Conservation (phyloP, 2,113 vertebrate species). For the Myiozetetes cayanensis region DNA sequence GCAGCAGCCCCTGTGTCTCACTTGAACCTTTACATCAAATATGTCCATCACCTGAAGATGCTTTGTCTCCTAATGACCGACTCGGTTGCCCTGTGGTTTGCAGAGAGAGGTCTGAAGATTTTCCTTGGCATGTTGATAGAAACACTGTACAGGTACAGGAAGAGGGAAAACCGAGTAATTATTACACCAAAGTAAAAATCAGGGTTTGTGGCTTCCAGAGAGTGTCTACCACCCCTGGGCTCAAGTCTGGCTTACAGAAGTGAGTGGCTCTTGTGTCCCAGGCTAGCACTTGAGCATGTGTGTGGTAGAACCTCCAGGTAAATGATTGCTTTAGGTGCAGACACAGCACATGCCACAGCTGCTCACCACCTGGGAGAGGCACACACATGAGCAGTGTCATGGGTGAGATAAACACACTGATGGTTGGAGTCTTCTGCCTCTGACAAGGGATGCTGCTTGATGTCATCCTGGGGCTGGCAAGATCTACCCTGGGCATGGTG, state of each 20-base stretch:
- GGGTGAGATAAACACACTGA: not conserved
- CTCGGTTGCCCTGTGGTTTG: not conserved
- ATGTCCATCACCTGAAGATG: not conserved
- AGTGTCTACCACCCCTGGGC: not conserved
- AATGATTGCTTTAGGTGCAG: not conserved
- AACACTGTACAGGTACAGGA: not conserved
- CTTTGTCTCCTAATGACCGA: not conserved
- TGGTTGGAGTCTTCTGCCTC: not conserved
- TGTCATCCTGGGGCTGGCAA: fast-evolving
- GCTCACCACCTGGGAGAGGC: not conserved
- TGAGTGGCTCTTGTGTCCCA: fast-evolving
- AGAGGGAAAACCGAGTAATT: not conserved
- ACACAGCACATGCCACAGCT: fast-evolving
- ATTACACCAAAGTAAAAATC: not conserved
- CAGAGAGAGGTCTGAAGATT: not conserved
- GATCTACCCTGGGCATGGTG: not conserved
- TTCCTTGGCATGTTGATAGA: not conserved
- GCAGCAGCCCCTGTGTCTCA: fast-evolving
- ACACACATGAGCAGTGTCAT: fast-evolving
- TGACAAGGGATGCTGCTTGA: not conserved
- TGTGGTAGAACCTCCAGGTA: not conserved
- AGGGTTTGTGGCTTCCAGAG: not conserved
- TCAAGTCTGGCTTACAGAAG: not conserved
- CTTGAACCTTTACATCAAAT: fast-evolving
- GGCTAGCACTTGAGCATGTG: fast-evolving